These are phyloP conservation scores for Ptilodon capucinus DNA, from an alignment of 2,888 invertebrate species.

Conservation along the genomic window DNA sequence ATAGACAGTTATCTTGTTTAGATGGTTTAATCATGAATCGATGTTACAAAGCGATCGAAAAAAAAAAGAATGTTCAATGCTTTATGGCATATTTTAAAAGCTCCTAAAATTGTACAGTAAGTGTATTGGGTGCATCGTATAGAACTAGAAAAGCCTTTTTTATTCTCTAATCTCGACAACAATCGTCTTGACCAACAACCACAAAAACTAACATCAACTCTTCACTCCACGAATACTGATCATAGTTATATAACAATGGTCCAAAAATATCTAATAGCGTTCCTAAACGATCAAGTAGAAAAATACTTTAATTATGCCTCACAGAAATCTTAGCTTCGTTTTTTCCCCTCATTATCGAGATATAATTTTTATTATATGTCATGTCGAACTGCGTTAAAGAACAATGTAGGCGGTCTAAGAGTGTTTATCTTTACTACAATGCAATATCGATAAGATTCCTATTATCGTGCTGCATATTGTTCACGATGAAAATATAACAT, in stretches of 20 bases:
- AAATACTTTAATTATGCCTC: constrained; percentile 77
- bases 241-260: constrained; percentile 78
- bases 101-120: constrained; percentile 20
- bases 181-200: constrained; percentile 60
- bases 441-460: constrained; percentile 65
- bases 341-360: constrained; percentile 49
- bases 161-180: constrained; percentile 57
- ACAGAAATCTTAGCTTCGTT: constrained; percentile 66
- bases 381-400: constrained; percentile 56
- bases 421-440: constrained; percentile 75
- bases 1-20: background rate
- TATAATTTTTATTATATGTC: constrained; percentile 44
- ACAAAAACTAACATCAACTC: constrained; percentile 68
- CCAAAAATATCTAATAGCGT: constrained; percentile 82
- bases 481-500: constrained; percentile 51
- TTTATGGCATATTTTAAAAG: constrained; percentile 17
- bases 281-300: constrained; percentile 80
- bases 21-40: background rate
- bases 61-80: background rate
- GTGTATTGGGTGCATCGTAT: constrained; percentile 55
- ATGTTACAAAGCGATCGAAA: background rate
- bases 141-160: constrained; percentile 63
- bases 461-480: constrained; percentile 63
- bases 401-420: constrained; percentile 70
- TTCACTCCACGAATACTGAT: constrained; percentile 72